Percentiles rank a stretch among this genome's conserved stretches.
These are phyloP conservation scores for Aurelia sp. DNA, from an alignment of 30 jellyfish, hydroid and myxozoan genomes.

Conservation along the genomic window DNA sequence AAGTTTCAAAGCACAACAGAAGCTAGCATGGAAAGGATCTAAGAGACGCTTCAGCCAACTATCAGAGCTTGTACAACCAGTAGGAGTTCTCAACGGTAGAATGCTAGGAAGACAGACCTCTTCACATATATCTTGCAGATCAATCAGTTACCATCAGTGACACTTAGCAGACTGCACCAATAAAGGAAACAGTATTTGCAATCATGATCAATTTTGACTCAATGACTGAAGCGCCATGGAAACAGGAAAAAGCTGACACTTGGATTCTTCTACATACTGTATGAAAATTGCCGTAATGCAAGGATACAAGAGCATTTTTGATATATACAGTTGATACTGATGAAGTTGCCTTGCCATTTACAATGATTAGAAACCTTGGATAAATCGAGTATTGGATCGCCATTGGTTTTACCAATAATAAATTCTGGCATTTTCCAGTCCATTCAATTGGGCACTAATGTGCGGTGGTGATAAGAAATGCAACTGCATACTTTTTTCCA, in stretches of 20 bases:
- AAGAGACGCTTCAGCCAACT: not conserved
- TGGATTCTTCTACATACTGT: not conserved
- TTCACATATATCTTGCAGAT: not conserved
- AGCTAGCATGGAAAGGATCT: not conserved
- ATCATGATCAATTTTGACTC: not conserved
- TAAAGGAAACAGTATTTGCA: not conserved
- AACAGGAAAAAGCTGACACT: not conserved
- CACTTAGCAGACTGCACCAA: not conserved
- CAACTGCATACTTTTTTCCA: not conserved
- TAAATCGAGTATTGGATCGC: conserved; percentile 2
- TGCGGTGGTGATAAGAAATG: not conserved
- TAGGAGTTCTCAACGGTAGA: not conserved
- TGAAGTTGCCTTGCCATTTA: not conserved
- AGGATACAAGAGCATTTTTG: not conserved
- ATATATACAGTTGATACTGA: conserved; percentile 31
- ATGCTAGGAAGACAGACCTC: not conserved
- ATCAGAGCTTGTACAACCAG: not conserved
- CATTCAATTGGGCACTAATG: not conserved
- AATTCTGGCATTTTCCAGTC: not conserved
- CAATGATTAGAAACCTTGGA: not conserved
- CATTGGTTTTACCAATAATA: conserved; percentile 17
- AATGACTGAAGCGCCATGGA: not conserved
- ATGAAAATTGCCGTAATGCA: not conserved
- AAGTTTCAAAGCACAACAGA: not conserved
- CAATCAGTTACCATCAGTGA: not conserved